Conservation (phyloP, 2,113 vertebrate genomes). For the Zapus hudsonius region DNA sequence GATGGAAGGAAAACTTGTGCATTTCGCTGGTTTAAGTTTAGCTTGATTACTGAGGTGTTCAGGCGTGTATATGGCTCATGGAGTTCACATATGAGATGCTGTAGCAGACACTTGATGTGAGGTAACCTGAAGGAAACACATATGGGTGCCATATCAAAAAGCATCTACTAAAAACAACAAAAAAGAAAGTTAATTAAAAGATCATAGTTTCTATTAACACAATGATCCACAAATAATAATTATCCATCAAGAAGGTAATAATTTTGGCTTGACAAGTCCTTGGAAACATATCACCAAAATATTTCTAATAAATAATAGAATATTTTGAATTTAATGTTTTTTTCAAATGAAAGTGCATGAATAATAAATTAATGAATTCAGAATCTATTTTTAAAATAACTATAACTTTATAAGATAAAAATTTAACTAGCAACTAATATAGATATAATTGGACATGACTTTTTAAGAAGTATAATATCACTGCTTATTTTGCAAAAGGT, state of each 20-base stretch:
- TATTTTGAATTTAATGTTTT: slow-evolving; percentile 33
- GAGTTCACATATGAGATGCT: rapidly evolving
- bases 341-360: background rate
- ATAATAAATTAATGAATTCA: slow-evolving; percentile 40
- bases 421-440: background rate
- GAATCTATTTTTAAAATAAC: slow-evolving; percentile 47
- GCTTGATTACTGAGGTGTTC: background rate
- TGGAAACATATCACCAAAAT: background rate
- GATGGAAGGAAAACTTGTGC: too few relatives aligned
- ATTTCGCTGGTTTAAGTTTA: background rate
- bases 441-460: background rate
- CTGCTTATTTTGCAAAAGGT: background rate
- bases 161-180: background rate
- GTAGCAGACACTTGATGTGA: background rate
- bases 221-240: background rate
- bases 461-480: slow-evolving; percentile 5
- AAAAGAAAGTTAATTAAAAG: background rate
- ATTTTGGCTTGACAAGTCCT: slow-evolving; percentile 4
- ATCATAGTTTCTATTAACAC: background rate
- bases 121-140: background rate
- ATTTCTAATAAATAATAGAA: background rate
- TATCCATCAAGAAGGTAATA: background rate
- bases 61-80: background rate
- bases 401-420: background rate
- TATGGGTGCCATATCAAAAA: background rate